Evolutionary conservation across 2,888 invertebrate species (phyloP), one percentile per base, ranked within the genome.

Genomic region (Nineta flava): DNA sequence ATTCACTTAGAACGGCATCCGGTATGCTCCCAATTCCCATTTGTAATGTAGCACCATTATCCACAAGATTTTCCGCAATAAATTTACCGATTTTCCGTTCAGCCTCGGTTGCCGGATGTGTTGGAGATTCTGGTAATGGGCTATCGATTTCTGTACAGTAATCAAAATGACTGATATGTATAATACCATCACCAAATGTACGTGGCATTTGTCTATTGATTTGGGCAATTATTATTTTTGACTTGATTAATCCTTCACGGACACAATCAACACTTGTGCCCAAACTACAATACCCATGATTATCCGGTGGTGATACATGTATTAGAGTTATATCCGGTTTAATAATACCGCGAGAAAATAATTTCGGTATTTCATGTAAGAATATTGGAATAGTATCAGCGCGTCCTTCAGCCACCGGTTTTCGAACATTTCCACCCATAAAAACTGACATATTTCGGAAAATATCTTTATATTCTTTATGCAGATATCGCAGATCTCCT

Each of bases 11-110:
- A 0, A 77, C 74, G 4, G 77, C 74, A 57, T 81, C 77, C 1
- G 79, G 79, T 55, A 80, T 76, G 51, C 72, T 73, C 12, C 80
- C 80, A 55, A 79, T 75, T 50, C 78, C 78, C 70, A 79, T 74
- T 58, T 80, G 79, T 51, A 80, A 61, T 1, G 79, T 80, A 10
- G 78, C 76, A 19, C 78, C 77, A 61, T 79, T 73, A 41, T 71
- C 73, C 2, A 79, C 70, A 17, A 80, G 59, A 52, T 77, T 73
- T 9, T 74, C 70, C 4, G 78, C 77, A 52, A 79, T 73, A n/a
- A 73, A 65, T 55, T 73, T 66, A 3, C 78, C 79, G 47, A 79
- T 79, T 55, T 68, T 65, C 26, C 61, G 58, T 57, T 79, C 77
- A n/a, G 69, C 66, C 0, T 69, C 67, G 4, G 67, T 64, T 1